Evolutionary conservation across 2,888 invertebrate genomes (phyloP), one percentile per base, ranked within the genome.

Genomic region (Lagria hirta): DNA sequence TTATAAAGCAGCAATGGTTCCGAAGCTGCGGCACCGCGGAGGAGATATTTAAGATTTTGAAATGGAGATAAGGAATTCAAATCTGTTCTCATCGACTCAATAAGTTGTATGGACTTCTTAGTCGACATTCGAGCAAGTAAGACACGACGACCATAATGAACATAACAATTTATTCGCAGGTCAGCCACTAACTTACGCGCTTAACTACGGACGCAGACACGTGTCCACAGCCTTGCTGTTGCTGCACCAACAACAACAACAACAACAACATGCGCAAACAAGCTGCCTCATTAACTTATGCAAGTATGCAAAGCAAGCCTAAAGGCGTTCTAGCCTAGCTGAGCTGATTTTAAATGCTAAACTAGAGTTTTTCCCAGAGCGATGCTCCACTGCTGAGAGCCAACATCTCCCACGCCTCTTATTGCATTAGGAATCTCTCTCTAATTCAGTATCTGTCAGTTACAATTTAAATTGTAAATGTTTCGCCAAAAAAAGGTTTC

Each of bases 111-210:
- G 54, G 52, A 57, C 38, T 17, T 18, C 35, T 42, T 49, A n/a
- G n/a, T 56, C 50, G 54, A 54, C 58, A 55, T 57, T 54, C 55
- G 51, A 58, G 53, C 59, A 51, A 52, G 56, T 58, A 55, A 57
- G 50, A 60, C 57, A 58, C 60, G 59, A 58, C 55, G 58, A 53
- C 59, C 60, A 58, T 61, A 62, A 61, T 62, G 62, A 62, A 62
- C 62, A 55, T 52, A 55, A 56, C 58, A 58, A 61, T 61, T 62
- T 62, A 62, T 62, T 57, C 53, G 47, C 50, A 43, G 52, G 45
- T 50, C 48, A 45, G 53, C 59, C 60, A 58, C 62, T 62, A 61
- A 60, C 58, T 60, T 60, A 62, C 58, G 55, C 58, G 36, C 50
- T 56, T 54, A 47, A 49, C 48, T 48, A 49, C 45, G 47, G 49